Evolutionary conservation across 2,797 vertebrate species (phyloP), one percentile per base, ranked within the genome.

Genomic region (Muscicapa comitata): DNA sequence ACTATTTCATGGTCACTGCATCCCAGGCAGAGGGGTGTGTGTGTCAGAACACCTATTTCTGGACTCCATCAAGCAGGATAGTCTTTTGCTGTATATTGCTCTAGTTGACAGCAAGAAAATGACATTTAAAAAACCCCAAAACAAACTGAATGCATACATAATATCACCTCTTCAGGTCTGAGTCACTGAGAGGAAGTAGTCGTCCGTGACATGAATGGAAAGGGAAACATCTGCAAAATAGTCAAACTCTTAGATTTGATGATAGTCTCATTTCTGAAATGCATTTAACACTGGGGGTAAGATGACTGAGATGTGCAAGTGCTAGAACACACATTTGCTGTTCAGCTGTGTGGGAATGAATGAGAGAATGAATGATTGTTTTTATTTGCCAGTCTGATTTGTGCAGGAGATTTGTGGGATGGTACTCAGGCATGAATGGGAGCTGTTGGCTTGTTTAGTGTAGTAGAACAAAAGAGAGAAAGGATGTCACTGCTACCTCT

Each of bases 381-480:
- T 71, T 80, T 28, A n/a, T 91, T 90, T 84, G 42, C 62, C 66
- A 47, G 47, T 35, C 53, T 88, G 84, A 48, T 53, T 68, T 57
- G 48, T 58, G 53, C 37, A 80, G 67, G 66, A 68, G 75, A 71
- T 87, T 77, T 83, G 53, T 86, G 73, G 57, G 54, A 66, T 1
- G 4, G 47, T 61, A 50, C 55, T 48, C 3, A 2, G 71, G 85
- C 90, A 58, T 86, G 55, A 84, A 84, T 13, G 66, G 70, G 28
- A 88, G 38, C 53, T 86, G 54, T 75, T 86, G 63, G 66, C n/a
- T 90, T 94, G 86, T 95, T 96, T 93, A 95, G 80, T 87, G 81
- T 91, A 68, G 45, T 63, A 65, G 84, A 96, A 73, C 66, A 75
- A 94, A 96, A 88, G 83, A 28, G 15, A 92, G 80, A 93, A 88